A percentile compares a stretch with the other conserved stretches of the same genome.
Conservation (phyloP, 2,797 vertebrate species). For the Momotus momota region DNA sequence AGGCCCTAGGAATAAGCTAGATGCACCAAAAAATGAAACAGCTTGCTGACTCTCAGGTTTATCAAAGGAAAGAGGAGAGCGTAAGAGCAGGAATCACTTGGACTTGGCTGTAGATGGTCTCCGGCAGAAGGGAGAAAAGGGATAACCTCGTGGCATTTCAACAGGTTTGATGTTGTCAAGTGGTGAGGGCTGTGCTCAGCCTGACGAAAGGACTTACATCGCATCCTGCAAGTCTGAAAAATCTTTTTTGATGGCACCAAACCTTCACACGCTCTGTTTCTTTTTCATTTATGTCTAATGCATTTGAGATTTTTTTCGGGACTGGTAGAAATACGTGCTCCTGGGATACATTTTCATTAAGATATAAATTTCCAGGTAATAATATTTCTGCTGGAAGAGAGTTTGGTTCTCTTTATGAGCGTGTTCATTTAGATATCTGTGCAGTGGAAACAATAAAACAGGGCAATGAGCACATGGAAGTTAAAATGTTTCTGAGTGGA, state of each 20-base stretch:
- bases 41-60: background rate
- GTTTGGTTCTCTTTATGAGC: background rate
- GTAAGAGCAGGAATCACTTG: background rate
- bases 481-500: background rate
- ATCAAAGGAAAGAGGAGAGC: background rate
- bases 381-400: slow-evolving; percentile 26
- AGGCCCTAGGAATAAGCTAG: slow-evolving; percentile 27
- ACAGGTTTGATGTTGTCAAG: background rate
- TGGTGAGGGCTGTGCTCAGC: slow-evolving; percentile 18
- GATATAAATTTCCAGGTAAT: background rate
- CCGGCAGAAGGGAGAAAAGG: background rate
- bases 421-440: background rate
- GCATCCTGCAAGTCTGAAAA: background rate
- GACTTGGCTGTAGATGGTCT: background rate
- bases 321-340: background rate
- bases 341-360: slow-evolving; percentile 36
- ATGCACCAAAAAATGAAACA: slow-evolving; percentile 37
- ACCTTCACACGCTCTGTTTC: background rate
- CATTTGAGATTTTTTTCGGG: slow-evolving; percentile 17
- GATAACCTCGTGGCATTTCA: background rate
- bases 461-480: background rate
- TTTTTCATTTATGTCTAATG: slow-evolving; percentile 8
- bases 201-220: background rate
- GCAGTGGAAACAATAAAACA: background rate
- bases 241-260: background rate